These are phyloP conservation scores for Oligia fasciuncula DNA, from an alignment of 2,888 invertebrate genomes.

Conservation along the genomic window DNA sequence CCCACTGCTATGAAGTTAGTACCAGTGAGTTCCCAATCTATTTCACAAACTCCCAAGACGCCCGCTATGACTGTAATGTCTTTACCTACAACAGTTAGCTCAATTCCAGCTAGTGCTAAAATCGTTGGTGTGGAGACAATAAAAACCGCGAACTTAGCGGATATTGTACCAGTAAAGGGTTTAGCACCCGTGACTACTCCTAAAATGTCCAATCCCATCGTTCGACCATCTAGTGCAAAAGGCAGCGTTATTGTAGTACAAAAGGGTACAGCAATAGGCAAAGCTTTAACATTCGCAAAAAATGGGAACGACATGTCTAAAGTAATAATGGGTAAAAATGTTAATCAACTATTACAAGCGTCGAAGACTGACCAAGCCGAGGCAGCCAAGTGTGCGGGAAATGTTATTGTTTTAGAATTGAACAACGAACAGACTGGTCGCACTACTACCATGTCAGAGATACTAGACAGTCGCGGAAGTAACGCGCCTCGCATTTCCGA, in stretches of 20 bases:
- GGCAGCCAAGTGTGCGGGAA: slow-evolving; percentile 81
- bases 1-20: slow-evolving; percentile 87
- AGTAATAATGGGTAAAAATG: slow-evolving; percentile 89
- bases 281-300: slow-evolving; percentile 86
- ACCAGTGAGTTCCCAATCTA: slow-evolving; percentile 83
- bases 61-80: slow-evolving; percentile 80
- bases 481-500: slow-evolving; percentile 69
- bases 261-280: slow-evolving; percentile 89
- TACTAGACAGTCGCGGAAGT: slow-evolving; percentile 81
- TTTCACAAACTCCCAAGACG: slow-evolving; percentile 74
- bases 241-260: slow-evolving; percentile 91
- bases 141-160: slow-evolving; percentile 87
- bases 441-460: slow-evolving; percentile 87
- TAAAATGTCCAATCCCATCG: slow-evolving; percentile 85
- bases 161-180: slow-evolving; percentile 86
- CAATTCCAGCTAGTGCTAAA: slow-evolving; percentile 77
- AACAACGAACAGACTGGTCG: slow-evolving; percentile 87
- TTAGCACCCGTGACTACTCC: slow-evolving; percentile 81
- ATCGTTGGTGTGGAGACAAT: slow-evolving; percentile 77
- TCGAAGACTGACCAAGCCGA: slow-evolving; percentile 82
- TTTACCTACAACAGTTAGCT: slow-evolving; percentile 77
- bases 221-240: slow-evolving; percentile 86
- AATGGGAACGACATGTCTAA: slow-evolving; percentile 88
- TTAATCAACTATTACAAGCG: slow-evolving; percentile 85
- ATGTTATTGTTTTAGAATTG: slow-evolving; percentile 87